Evolutionary conservation across 2,888 invertebrate species (phyloP).

Genomic region (Branchipolynoe longqiensis): DNA sequence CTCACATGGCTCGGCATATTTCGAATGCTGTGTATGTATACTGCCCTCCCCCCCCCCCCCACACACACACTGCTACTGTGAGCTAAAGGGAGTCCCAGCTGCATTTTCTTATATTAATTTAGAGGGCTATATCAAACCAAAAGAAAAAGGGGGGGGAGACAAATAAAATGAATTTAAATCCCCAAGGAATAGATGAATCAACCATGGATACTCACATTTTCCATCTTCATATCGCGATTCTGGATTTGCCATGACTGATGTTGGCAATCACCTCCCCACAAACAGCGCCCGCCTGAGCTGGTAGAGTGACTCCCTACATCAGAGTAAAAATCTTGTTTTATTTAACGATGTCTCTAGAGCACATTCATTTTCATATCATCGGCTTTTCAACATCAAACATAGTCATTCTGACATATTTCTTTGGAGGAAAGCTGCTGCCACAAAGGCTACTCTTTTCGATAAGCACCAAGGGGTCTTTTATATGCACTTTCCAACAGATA

Average conservation of each 20-base stretch:
- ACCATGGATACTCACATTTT: not conserved
- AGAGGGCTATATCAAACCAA: not conserved
- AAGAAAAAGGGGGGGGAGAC: not conserved
- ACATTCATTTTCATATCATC: too few species aligned
- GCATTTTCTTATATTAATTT: not conserved
- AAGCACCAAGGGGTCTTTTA: too few species aligned
- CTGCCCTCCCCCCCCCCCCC: too few species aligned
- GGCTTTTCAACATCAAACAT: too few species aligned
- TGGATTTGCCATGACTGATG: constrained; percentile 1
- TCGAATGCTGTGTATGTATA: too few species aligned
- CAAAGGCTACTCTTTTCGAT: too few species aligned
- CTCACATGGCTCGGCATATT: too few species aligned
- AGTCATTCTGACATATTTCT: too few species aligned
- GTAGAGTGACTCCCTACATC: not conserved
- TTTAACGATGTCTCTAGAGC: not conserved
- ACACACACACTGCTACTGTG: not conserved
- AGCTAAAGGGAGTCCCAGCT: not conserved
- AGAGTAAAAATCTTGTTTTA: not conserved
- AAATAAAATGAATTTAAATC: not conserved
- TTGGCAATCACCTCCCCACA: not conserved
- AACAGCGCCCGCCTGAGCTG: not conserved
- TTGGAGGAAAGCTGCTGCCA: too few species aligned
- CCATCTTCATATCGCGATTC: not conserved
- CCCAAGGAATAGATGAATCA: not conserved
- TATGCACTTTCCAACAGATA: too few species aligned